These are phyloP conservation scores for Malacoraja senta DNA, from an alignment of 2,797 vertebrate species.

Conservation along the genomic window DNA sequence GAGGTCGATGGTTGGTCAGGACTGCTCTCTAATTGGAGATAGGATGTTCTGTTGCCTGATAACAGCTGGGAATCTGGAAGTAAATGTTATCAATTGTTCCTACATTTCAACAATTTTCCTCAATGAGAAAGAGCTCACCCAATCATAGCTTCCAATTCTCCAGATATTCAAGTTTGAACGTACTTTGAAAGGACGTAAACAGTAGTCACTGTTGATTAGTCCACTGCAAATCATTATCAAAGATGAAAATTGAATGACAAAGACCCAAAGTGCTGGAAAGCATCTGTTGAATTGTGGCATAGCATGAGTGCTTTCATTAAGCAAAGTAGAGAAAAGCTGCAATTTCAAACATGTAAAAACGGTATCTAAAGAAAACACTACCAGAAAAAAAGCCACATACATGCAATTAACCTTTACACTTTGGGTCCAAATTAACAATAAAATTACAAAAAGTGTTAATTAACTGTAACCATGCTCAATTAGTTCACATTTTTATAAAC, in stretches of 20 bases:
- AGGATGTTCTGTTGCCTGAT: too few relatives aligned
- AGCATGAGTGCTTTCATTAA: background rate
- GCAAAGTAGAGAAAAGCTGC: background rate
- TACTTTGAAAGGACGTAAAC: background rate
- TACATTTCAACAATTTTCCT: conserved; percentile 17
- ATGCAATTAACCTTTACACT: background rate
- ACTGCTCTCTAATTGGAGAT: too few relatives aligned
- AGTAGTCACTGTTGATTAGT: background rate
- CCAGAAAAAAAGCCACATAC: background rate
- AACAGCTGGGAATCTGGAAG: too few relatives aligned
- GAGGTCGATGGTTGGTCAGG: too few relatives aligned
- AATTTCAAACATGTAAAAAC: background rate
- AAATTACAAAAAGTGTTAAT: background rate
- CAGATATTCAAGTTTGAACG: background rate
- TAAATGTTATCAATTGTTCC: background rate
- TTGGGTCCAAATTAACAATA: background rate
- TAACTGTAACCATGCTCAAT: background rate
- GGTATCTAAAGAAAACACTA: background rate
- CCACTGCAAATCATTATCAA: background rate
- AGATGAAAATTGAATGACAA: background rate
- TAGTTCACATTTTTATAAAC: background rate
- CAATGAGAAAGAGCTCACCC: background rate
- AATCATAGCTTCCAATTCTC: background rate
- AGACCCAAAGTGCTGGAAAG: background rate
- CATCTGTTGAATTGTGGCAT: background rate